These are phyloP conservation scores for Parotia lawesii DNA, from an alignment of 2,113 vertebrate genomes.

Conservation along the genomic window DNA sequence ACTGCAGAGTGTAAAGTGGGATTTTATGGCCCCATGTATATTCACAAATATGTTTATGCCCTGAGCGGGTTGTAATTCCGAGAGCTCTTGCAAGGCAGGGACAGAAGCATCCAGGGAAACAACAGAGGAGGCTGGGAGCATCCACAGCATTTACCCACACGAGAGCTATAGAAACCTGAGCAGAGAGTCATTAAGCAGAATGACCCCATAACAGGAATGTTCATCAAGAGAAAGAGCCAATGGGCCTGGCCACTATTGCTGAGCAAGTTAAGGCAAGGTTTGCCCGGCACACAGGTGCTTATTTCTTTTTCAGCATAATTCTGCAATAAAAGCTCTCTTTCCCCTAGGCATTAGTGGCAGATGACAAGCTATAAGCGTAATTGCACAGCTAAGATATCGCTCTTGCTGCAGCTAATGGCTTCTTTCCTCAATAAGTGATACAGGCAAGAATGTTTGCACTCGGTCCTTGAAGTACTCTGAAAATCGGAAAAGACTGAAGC, in stretches of 20 bases:
- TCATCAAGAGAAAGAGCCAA: not conserved
- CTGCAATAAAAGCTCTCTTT: not conserved
- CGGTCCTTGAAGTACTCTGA: not conserved
- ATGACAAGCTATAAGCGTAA: not conserved
- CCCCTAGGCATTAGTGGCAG: not conserved
- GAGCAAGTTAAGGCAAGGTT: not conserved
- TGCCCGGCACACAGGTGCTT: not conserved
- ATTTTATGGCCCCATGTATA: not conserved
- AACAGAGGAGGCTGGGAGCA: not conserved
- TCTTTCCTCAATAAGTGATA: not conserved
- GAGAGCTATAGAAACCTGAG: not conserved
- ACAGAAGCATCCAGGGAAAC: not conserved
- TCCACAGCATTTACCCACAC: not conserved
- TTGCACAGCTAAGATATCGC: not conserved
- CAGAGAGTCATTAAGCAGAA: not conserved
- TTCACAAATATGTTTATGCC: not conserved
- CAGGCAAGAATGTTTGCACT: not conserved
- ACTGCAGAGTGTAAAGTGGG: not conserved
- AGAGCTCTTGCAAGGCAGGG: not conserved
- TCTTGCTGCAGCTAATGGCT: not conserved
- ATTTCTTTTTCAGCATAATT: slow-evolving; percentile 1
- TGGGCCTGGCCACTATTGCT: not conserved
- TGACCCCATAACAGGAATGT: not conserved
- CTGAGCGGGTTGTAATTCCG: not conserved
- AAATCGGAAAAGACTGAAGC: not conserved